Conservation (phyloP, 2,797 vertebrate species). For the Sebastes itinus region DNA sequence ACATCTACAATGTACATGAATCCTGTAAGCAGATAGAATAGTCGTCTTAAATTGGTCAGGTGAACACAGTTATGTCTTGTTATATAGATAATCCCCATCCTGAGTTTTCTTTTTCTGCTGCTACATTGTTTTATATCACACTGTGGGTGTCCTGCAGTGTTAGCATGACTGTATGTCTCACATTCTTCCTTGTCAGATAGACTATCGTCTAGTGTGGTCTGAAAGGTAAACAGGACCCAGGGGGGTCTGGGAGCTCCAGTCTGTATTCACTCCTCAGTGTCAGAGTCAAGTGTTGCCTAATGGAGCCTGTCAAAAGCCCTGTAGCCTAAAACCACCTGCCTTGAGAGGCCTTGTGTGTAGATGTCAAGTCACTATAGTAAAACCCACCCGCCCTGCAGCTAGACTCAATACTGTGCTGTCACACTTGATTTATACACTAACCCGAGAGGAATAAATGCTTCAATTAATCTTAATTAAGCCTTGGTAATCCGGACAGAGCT, state of each 20-base stretch:
- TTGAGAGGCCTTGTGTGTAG: conserved; percentile 51
- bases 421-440: conserved; percentile 75
- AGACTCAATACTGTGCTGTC: conserved; percentile 68
- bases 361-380: conserved; percentile 52
- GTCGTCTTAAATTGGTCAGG: background rate
- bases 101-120: conserved; percentile 2
- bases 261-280: conserved; percentile 63
- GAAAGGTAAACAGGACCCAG: conserved; percentile 72
- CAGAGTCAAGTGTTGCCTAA: conserved; percentile 75
- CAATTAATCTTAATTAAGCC: conserved; percentile 78
- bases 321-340: conserved; percentile 68
- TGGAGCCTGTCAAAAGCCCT: conserved; percentile 72
- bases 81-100: background rate
- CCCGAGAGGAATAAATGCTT: conserved; percentile 63
- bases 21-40: background rate
- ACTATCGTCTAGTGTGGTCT: conserved; percentile 68
- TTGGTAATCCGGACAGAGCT: conserved; percentile 64
- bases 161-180: conserved; percentile 51
- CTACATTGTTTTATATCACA: conserved; percentile 23
- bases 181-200: conserved; percentile 67
- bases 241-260: conserved; percentile 60
- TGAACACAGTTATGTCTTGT: background rate
- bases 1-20: background rate
- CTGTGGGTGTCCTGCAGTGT: conserved; percentile 58
- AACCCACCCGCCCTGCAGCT: conserved; percentile 40